Evolutionary conservation across 2,113 vertebrate species (phyloP).

Genomic region (Lichenostomus cassidix): DNA sequence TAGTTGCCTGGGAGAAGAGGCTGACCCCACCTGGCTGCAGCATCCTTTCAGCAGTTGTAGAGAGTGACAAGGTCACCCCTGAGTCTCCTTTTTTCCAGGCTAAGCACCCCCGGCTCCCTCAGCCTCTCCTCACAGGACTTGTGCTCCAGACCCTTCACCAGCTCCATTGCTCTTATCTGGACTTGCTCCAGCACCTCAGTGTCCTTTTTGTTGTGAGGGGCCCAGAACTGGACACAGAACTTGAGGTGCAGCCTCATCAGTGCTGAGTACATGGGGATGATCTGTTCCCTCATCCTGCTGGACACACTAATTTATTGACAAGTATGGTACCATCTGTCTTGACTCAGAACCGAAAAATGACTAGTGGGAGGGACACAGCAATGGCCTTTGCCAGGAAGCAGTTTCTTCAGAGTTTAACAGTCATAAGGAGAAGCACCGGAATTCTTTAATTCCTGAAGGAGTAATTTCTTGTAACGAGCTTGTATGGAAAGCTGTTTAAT

Average conservation of each 20-base stretch:
- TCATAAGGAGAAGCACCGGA: neutral
- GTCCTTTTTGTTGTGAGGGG: neutral
- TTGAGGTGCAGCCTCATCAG: neutral
- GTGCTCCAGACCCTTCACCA: neutral
- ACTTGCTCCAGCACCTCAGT: accelerated
- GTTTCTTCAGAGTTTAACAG: accelerated
- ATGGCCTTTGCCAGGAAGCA: neutral
- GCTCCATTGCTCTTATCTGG: neutral
- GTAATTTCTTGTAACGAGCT: neutral
- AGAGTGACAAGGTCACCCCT: accelerated
- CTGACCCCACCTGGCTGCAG: accelerated
- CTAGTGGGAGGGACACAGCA: neutral
- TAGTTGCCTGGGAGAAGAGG: neutral
- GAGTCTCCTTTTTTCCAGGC: neutral
- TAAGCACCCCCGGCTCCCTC: neutral
- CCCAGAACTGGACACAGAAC: neutral
- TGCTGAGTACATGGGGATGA: too few species aligned
- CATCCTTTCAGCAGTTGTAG: neutral
- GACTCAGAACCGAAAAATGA: neutral
- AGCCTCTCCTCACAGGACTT: neutral
- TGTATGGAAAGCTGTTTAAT: neutral
- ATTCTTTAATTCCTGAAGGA: neutral
- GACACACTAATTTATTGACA: neutral
- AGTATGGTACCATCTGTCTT: neutral
- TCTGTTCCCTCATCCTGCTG: neutral